These are phyloP conservation scores for Phortica variegata DNA, from an alignment of 1,140 invertebrate species.

Conservation along the genomic window DNA sequence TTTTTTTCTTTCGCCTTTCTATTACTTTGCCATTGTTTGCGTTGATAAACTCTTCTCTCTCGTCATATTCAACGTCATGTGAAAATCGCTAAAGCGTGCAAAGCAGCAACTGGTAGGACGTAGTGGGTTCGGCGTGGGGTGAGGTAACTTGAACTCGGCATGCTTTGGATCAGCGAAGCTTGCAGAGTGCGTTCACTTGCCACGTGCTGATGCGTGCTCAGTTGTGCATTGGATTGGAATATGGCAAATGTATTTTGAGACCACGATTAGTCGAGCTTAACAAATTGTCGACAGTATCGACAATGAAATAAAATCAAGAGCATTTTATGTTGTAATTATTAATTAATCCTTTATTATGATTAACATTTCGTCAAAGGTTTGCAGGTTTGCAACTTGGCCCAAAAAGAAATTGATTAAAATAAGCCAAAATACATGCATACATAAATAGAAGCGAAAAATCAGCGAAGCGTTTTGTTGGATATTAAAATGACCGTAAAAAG, in stretches of 20 bases:
- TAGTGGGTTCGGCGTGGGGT: too few relatives aligned
- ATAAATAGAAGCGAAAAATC: conserved; percentile 18
- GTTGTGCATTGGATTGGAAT: background rate
- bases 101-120: background rate
- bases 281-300: conserved; percentile 44
- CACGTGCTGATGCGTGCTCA: too few relatives aligned
- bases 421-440: conserved; percentile 39
- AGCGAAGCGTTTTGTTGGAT: conserved; percentile 54
- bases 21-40: conserved; percentile 11
- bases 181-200: too few relatives aligned
- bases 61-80: conserved; percentile 1
- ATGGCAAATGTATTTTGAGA: too few relatives aligned
- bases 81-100: conserved; percentile 14
- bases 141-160: background rate
- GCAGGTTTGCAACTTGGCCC: background rate
- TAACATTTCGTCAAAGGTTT: background rate
- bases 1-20: too few relatives aligned
- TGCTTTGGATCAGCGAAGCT: background rate
- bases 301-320: conserved; percentile 17
- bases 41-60: conserved; percentile 17
- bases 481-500: conserved; percentile 57
- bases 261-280: background rate
- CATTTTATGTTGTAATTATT: background rate
- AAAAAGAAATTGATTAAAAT: conserved; percentile 2
- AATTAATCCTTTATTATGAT: too few relatives aligned